Conservation (phyloP, 2,797 vertebrate genomes). For the Dermochelys coriacea region DNA sequence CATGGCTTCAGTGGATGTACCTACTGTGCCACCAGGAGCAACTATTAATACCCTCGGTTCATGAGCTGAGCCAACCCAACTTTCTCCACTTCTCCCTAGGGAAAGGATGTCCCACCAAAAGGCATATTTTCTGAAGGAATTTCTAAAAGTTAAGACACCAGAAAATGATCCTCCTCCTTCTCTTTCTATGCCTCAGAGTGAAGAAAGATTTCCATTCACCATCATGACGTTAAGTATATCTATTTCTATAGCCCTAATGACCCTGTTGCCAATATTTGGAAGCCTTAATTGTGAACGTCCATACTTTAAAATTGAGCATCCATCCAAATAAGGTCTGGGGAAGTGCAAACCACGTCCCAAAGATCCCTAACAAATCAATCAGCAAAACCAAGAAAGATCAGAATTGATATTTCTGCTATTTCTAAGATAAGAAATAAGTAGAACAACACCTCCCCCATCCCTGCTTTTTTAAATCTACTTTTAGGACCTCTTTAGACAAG, state of each 20-base stretch:
- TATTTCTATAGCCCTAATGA: neutral
- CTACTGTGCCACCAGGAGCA: too few species aligned
- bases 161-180: too few species aligned
- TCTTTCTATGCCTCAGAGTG: too few species aligned
- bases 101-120: too few species aligned
- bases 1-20: too few species aligned
- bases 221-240: neutral
- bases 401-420: neutral
- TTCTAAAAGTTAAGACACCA: too few species aligned
- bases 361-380: neutral
- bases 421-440: neutral
- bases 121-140: too few species aligned
- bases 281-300: neutral
- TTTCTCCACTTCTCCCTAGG: too few species aligned
- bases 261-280: neutral
- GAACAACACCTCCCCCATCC: neutral
- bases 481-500: neutral
- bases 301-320: neutral
- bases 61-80: too few species aligned
- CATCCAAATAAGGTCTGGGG: too few species aligned
- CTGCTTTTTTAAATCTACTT: neutral
- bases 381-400: neutral
- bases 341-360: neutral
- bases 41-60: too few species aligned
- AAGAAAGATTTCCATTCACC: too few species aligned